A percentile compares a stretch with the other conserved stretches of the same genome.
These are phyloP conservation scores for Paratrypauchen microcephalus DNA, from an alignment of 2,797 vertebrate genomes.

Conservation along the genomic window DNA sequence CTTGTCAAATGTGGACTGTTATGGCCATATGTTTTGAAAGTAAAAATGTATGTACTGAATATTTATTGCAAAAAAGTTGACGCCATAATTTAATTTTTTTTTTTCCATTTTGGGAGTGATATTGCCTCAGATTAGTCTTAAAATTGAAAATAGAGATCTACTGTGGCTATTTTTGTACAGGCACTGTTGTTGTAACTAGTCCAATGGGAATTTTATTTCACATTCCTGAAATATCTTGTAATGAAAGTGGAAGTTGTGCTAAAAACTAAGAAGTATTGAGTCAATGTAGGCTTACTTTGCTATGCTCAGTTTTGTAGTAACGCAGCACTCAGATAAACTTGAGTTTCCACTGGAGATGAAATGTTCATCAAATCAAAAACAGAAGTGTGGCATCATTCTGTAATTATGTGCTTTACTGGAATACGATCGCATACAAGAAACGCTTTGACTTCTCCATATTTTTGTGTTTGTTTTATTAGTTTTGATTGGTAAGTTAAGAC, in stretches of 20 bases:
- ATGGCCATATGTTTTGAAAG: slow-evolving; percentile 15
- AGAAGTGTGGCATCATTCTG: not conserved
- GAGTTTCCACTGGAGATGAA: slow-evolving; percentile 3
- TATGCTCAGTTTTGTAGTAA: not conserved
- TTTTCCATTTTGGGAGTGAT: slow-evolving; percentile 19
- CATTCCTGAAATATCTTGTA: slow-evolving; percentile 29
- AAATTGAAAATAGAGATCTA: slow-evolving; percentile 30
- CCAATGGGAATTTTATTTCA: slow-evolving; percentile 28
- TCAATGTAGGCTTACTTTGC: not conserved
- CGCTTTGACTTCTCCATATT: not conserved
- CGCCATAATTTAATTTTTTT: slow-evolving; percentile 49
- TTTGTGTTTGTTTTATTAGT: not conserved
- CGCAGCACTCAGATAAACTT: not conserved
- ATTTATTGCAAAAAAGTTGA: slow-evolving; percentile 72
- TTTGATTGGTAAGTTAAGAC: not conserved
- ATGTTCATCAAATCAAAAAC: slow-evolving; percentile 6
- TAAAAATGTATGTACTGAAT: slow-evolving; percentile 38
- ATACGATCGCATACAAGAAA: not conserved
- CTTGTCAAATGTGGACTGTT: slow-evolving; percentile 4
- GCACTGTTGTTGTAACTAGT: slow-evolving; percentile 30
- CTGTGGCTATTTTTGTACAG: slow-evolving; percentile 32
- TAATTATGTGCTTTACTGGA: not conserved
- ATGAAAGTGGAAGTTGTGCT: not conserved
- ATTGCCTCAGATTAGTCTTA: not conserved
- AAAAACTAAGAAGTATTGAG: not conserved